Base-by-base conservation (phyloP, 2,888 invertebrate species). In the Eupithecia abbreviata region DNA sequence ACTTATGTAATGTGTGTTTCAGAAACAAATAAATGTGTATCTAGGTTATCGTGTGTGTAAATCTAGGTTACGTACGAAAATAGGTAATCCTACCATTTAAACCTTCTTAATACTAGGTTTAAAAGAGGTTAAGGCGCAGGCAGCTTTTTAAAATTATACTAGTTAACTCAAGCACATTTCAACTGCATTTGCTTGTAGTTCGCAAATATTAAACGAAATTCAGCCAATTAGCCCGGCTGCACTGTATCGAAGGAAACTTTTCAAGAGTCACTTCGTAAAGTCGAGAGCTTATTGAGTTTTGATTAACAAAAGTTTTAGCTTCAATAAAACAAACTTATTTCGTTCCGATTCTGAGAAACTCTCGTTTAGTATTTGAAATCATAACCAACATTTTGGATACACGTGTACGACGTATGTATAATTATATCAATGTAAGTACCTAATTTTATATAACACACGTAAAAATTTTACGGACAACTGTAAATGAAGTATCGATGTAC, bases 201-300 rank as follows among this genome's bases (percentile, higher is more conserved):
- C 89, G 89, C 89, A 92, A 92, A 89, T 90, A 88, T 89, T 88
- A 89, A 91, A 86, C 86, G 88, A 89, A 90, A 91, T 89, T 90
- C 89, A 85, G 87, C 93, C 93, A 93, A 93, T 93, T 93, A 93
- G 89, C 87, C 89, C 85, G 85, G 87, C 87, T 85, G 88, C 88
- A 87, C 88, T 88, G 87, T 89, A 84, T 85, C 85, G 86, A 81
- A 85, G 82, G 83, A 85, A 92, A 92, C 84, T 92, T 92, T 91
- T 74, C 73, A 51, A 75, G 76, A 74, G 72, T 66, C 72, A 68
- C 71, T 73, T 51, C 67, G 89, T 87, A 88, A 87, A 87, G 89
- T 89, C 83, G 86, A 89, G 86, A 86, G 89, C 86, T 89, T 90
- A 91, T 90, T 90, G 89, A 87, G 85, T 88, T 90, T 87, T 88